Base-by-base conservation (phyloP, 2,113 vertebrate species). In the Alethe diademata region DNA sequence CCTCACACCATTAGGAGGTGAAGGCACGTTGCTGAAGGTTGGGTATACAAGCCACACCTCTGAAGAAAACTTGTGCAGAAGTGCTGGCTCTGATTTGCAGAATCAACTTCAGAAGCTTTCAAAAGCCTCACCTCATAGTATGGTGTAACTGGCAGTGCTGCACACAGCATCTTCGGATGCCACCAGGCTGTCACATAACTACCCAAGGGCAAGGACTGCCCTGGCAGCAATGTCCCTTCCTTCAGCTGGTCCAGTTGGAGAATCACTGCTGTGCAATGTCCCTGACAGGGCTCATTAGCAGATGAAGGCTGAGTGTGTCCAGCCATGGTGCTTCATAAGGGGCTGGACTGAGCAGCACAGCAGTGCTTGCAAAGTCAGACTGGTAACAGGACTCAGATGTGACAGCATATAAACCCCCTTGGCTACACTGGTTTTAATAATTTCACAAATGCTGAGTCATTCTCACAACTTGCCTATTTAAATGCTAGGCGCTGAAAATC, bases 381-480 rank as follows among this genome's bases (percentile, higher is more conserved):
- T 91, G 67, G 50, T 42, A 70, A 54, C 47, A 88, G 54, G 31
- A 54, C 58, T 93, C 35, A 23, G 51, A 56, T 71, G 43, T 79
- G 71, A 78, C 54, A 73, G 42, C 29, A 31, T 25, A 51, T 60
- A 60, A 80, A 67, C n/a, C 24, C 5, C 8, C 29, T 45, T 6
- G 9, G 42, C 29, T 90, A 73, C 56, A 42, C 23, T 42, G 14
- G 5, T 86, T 93, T 88, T 93, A 90, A 80, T 86, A 65, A 83
- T 78, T 92, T 70, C 35, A 57, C 29, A 67, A 83, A 86, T 88
- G 89, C 74, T 74, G 64, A 88, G 43, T 73, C 76, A 78, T 78
- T 92, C 65, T 76, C 14, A 70, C 6, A 17, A 78, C 51, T 86
- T 56, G 19, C 45, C 3, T 25, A 26, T 86, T 93, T 54, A 62